These are phyloP conservation scores for Samia ricini DNA, from an alignment of 1,140 invertebrate genomes.

Conservation along the genomic window DNA sequence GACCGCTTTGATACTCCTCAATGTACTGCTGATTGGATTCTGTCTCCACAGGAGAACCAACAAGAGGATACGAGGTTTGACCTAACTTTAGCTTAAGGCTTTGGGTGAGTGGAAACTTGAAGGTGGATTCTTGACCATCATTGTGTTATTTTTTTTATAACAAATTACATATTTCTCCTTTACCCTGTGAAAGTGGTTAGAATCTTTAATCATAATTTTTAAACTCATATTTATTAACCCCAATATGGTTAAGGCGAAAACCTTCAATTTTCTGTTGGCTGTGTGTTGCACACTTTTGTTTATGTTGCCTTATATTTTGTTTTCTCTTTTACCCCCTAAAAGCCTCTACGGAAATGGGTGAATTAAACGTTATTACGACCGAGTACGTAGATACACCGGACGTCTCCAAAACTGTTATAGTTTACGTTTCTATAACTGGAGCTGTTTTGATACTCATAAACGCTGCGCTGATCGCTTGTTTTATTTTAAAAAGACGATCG, in stretches of 20 bases:
- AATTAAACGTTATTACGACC: conserved; percentile 81
- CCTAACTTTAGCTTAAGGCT: neutral
- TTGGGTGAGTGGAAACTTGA: neutral
- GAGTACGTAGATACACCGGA: conserved; percentile 80
- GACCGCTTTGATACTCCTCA: conserved; percentile 85
- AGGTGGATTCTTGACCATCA: neutral
- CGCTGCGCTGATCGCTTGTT: conserved; percentile 89
- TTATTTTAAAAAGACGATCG: conserved; percentile 86
- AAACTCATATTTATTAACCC: no score
- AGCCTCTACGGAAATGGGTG: conserved; percentile 73
- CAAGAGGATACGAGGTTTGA: conserved; percentile 83
- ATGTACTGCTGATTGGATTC: conserved; percentile 91
- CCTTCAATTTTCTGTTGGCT: neutral
- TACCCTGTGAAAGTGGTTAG: no score
- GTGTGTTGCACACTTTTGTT: conserved; percentile 47
- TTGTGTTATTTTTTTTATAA: neutral
- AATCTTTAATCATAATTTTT: no score
- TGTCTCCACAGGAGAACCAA: conserved; percentile 88
- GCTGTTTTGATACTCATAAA: conserved; percentile 89
- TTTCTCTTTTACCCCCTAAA: conserved; percentile 70
- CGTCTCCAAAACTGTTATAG: conserved; percentile 85
- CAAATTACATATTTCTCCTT: neutral
- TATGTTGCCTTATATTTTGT: conserved; percentile 46
- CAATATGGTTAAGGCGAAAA: neutral
- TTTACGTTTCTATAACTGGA: conserved; percentile 88